Conservation (phyloP, 2,888 invertebrate species). For the Ditylenchus weischeri region DNA sequence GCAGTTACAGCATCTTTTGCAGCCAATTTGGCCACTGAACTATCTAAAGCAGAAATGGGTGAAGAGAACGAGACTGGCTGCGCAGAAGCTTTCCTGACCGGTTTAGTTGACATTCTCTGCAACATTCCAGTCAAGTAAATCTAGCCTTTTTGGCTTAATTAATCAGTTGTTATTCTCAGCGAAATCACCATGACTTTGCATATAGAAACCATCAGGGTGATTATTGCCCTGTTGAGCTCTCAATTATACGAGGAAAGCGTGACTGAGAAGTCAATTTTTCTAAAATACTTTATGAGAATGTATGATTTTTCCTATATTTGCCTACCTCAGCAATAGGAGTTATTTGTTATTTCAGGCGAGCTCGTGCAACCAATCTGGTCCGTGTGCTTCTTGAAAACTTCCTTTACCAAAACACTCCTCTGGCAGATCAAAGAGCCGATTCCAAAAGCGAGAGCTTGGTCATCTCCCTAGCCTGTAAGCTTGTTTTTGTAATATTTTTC, state of each 20-base stretch:
- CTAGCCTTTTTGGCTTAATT: not conserved
- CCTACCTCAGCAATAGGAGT: conserved; percentile 11
- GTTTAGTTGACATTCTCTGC: conserved; percentile 70
- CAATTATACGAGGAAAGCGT: conserved; percentile 62
- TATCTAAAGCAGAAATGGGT: not conserved
- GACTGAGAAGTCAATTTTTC: conserved; percentile 58
- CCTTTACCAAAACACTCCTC: conserved; percentile 56
- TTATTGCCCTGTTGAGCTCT: conserved; percentile 61
- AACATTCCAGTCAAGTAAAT: conserved; percentile 74
- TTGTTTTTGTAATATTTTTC: not conserved
- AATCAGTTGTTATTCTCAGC: conserved; percentile 33
- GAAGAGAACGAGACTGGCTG: not conserved
- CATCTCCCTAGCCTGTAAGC: conserved; percentile 64
- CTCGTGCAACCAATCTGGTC: conserved; percentile 53
- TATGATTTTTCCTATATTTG: not conserved
- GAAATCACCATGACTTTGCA: conserved; percentile 52
- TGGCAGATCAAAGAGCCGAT: conserved; percentile 60
- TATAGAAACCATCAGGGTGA: conserved; percentile 61
- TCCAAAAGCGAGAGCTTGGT: conserved; percentile 11
- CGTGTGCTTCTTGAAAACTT: conserved; percentile 61
- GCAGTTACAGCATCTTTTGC: not conserved
- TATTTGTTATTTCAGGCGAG: conserved; percentile 59
- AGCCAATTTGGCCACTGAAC: conserved; percentile 12
- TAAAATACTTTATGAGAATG: conserved; percentile 59
- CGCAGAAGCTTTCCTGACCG: conserved; percentile 73